Base-by-base conservation (phyloP, 1,140 invertebrate species). In the Micrasema minimum region DNA sequence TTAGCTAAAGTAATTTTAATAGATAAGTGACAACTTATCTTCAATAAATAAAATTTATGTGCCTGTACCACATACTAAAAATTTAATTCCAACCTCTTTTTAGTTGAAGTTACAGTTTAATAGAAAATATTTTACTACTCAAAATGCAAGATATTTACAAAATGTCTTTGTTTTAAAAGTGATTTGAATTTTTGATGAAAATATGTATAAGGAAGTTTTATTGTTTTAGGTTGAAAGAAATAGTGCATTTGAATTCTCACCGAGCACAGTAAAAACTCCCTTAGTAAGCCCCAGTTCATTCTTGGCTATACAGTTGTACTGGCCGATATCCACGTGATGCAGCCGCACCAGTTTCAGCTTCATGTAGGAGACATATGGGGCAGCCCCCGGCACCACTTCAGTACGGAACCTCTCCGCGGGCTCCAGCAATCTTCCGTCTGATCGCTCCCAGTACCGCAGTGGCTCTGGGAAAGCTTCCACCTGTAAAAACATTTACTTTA, bases 401-500 rank as follows among this genome's bases (percentile, higher is more conserved):
- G 89, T 89, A 67, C 86, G 85, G 78, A 92, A 92, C 77, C 93
- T 91, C 2, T 89, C 87, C 48, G 85, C 85, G 14, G 87, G 86
- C 78, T 92, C 88, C 0, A 95, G 77, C 6, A 95, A 88, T 55
- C 89, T 85, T n/a, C 90, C 91, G 69, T 94, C 92, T 4, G 87
- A 83, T 35, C 88, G 85, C 77, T 95, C 92, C 96, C 96, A 98
- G 76, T 93, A 93, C 59, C 89, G 89, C 1, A 95, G 86, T 0
- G 93, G 90, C 75, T 93, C 91, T 0, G 96, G 96, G 79, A 90
- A 96, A 0, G 94, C 94, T 81, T 97, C 95, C 0, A 95, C 90
- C 85, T 86, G 69, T 20, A 48, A 6, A 46, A 9, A 3, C 1
- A 3, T 14, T 41, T n/a, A n/a, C n/a, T n/a, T n/a, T n/a, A n/a